Base-by-base conservation (phyloP, 2,888 invertebrate species). In the Brachyptera putata region DNA sequence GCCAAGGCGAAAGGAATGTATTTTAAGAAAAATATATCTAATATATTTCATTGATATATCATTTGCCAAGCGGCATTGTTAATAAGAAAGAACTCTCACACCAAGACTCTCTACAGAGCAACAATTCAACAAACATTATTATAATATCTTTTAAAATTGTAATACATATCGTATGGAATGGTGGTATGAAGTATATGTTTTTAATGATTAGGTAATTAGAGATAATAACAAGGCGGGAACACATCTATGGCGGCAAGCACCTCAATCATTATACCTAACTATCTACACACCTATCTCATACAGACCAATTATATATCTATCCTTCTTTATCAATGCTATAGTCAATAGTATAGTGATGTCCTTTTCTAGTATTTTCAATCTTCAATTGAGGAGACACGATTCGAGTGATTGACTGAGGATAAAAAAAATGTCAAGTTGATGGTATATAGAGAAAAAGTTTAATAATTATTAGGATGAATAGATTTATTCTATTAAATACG, bases 171-270 rank as follows among this genome's bases (percentile, higher is more conserved):
- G 24, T n/a, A n/a, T n/a, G 18, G 25, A 48, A 48, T 24, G 36
- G 30, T 13, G 14, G 53, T 37, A 58, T 50, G 22, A 50, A 57
- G 49, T 61, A 57, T 61, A 39, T 39, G n/a, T 59, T 60, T 60
- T 56, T 63, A 63, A 63, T 63, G 63, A 63, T 48, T 56, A 46
- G 58, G 63, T 61, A 61, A 63, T 63, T 63, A 63, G 60, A 56
- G 39, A 24, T 61, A 63, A 63, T 63, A 48, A 63, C 60, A 63
- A 57, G 60, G 63, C 63, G 63, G 63, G 53, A n/a, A 21, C 25
- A 34, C 22, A n/a, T n/a, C n/a, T n/a, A 24, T 18, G 30, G 41
- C 30, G 41, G 48, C 36, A 50, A 30, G 53, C 50, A 53, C 57
- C 36, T 56, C 57, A 61, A 61, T 57, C 61, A 61, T 43, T 37